A percentile compares a stretch with the other conserved stretches of the same genome.
phyloP scores from a whole-genome alignment of 2,888 invertebrate species.

The Microdon myrmicae region DNA sequence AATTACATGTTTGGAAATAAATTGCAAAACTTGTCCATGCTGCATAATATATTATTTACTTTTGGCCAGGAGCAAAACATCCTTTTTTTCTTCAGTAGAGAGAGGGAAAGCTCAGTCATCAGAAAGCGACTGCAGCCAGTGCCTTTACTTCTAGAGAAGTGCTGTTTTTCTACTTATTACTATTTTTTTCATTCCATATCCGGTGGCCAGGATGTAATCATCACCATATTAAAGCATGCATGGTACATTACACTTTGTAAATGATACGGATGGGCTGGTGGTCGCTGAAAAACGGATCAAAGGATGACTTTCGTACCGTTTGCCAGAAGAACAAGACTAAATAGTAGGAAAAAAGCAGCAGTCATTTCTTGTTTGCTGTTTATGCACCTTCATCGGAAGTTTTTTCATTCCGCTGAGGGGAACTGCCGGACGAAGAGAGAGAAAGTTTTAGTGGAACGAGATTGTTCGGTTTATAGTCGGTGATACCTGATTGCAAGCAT shows the following conservation, averaged over 20 bases:
- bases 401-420: neutral
- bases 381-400: neutral
- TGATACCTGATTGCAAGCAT: conserved; percentile 11
- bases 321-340: neutral
- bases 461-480: no score
- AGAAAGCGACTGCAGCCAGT: neutral
- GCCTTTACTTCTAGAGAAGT: neutral
- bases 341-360: no score
- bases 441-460: no score
- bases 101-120: no score
- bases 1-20: conserved; percentile 51
- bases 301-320: conserved; percentile 25
- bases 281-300: conserved; percentile 30
- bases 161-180: conserved; percentile 4
- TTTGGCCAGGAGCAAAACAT: conserved; percentile 11
- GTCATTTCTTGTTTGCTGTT: no score
- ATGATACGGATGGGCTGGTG: conserved; percentile 16
- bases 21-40: conserved; percentile 52
- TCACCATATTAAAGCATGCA: conserved; percentile 53
- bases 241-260: conserved; percentile 51
- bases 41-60: conserved; percentile 38
- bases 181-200: conserved; percentile 10
- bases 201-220: conserved; percentile 48
- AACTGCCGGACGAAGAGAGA: conserved; percentile 1
- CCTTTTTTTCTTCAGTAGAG: no score